Evolutionary conservation across 2,797 vertebrate genomes (phyloP), one percentile per base, ranked within the genome.

Genomic region (Neomorphus geoffroyi): DNA sequence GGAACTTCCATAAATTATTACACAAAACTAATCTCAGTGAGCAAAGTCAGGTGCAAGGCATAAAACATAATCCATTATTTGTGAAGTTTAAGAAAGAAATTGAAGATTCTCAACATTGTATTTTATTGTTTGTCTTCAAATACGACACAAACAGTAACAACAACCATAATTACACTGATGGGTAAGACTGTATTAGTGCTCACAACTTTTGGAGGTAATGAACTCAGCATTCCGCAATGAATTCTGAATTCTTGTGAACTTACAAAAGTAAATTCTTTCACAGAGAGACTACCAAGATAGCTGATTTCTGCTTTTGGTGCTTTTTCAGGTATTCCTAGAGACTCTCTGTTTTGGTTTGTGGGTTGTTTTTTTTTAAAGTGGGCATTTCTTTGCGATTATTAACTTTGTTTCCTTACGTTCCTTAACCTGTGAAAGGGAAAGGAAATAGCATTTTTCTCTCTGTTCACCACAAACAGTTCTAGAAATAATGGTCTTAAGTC

Each of bases 141-240:
- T 50, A 35, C 26, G 72, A 74, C 62, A 60, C 51, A 95, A 93
- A 92, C 82, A 81, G 18, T 60, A 84, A 81, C 84, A 92, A 51
- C 84, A 35, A 2, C n/a, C 90, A 28, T 53, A 66, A 72, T 88
- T 60, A 33, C 72, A 93, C 5, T 8, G 65, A 74, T 79, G 51
- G 11, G 61, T 23, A 35, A 60, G 84, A 75, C 81, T 35, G 45
- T 73, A 32, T 75, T 33, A n/a, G 74, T 30, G 62, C 53, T 12
- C 12, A 46, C 45, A 60, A 23, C 33, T 90, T 87, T 64, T 13
- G 6, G 56, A 92, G 43, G 51, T 9, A 81, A 56, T 64, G 18
- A 41, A 16, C 71, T 88, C 51, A 16, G 15, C 64, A 48, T 86
- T 89, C 48, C 84, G 71, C 35, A 82, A 37, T 11, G 54, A 60